phyloP scores from a whole-genome alignment of 2,113 vertebrate species.

The Pomatorhinus ruficollis region DNA sequence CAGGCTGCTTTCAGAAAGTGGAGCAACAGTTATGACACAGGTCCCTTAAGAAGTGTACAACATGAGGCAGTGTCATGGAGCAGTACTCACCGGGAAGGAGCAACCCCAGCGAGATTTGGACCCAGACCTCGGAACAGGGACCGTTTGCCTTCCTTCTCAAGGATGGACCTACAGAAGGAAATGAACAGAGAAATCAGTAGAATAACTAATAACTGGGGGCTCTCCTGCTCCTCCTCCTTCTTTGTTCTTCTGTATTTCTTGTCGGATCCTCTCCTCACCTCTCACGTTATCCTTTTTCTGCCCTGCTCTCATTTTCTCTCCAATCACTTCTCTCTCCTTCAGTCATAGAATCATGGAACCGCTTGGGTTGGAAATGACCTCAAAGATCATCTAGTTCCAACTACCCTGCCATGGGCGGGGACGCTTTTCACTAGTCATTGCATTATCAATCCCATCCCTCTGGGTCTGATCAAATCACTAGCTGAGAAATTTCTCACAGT shows the following conservation, averaged over 20 bases:
- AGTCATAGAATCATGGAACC: background rate
- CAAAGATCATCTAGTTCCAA: background rate
- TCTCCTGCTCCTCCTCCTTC: background rate
- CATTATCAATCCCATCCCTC: background rate
- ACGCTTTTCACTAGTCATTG: background rate
- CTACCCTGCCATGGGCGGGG: background rate
- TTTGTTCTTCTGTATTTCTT: background rate
- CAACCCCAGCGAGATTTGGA: slow-evolving; percentile 68
- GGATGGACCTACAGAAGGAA: slow-evolving; percentile 44
- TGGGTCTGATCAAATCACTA: background rate
- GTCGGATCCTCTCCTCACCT: background rate
- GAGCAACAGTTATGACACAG: background rate
- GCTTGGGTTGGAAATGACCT: background rate
- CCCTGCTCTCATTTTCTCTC: background rate
- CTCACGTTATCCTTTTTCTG: background rate
- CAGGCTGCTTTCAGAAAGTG: background rate
- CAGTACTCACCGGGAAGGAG: slow-evolving; percentile 67
- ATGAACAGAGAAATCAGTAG: background rate
- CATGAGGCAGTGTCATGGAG: background rate
- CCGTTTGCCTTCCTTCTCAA: slow-evolving; percentile 65
- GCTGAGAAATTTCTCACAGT: background rate
- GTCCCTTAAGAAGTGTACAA: background rate
- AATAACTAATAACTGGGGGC: background rate
- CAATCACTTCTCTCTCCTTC: background rate
- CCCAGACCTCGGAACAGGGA: slow-evolving; percentile 71